Evolutionary conservation across 2,113 vertebrate genomes (phyloP).

Genomic region (Canis aureus): DNA sequence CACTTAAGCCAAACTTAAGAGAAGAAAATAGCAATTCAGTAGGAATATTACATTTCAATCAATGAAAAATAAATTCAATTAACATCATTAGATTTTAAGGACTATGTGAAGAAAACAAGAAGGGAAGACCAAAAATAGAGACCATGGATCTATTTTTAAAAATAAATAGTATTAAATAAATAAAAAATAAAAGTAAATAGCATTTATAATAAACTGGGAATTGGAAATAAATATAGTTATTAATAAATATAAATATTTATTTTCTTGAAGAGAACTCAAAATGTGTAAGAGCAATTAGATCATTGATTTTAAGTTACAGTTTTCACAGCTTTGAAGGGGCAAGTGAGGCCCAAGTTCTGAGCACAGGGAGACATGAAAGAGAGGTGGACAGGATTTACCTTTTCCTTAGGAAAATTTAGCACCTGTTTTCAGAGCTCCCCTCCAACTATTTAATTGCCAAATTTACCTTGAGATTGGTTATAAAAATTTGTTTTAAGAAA

Average conservation of each 20-base stretch:
- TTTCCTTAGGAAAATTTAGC: not conserved
- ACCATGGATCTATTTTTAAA: not conserved
- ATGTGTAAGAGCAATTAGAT: not conserved
- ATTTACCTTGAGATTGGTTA: not conserved
- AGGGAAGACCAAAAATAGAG: not conserved
- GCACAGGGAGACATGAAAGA: not conserved
- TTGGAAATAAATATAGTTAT: not conserved
- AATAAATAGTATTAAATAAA: not conserved
- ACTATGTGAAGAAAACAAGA: not conserved
- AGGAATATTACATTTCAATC: not conserved
- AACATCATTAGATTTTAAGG: not conserved
- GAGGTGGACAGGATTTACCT: rapidly evolving
- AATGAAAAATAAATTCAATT: not conserved
- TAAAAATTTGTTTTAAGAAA: not conserved
- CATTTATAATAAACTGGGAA: not conserved
- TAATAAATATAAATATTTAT: not conserved
- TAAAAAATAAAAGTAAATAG: not conserved
- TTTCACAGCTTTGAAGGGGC: not conserved
- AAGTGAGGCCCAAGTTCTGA: not conserved
- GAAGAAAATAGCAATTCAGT: not conserved
- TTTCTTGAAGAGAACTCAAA: not conserved
- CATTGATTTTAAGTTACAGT: not conserved
- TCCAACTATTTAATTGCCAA: not conserved
- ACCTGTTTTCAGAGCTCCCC: not conserved
- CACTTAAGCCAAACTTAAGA: not conserved